A percentile compares a stretch with the other conserved stretches of the same genome.
Conservation (phyloP, 2,113 vertebrate genomes). For the Todiramphus chloris region DNA sequence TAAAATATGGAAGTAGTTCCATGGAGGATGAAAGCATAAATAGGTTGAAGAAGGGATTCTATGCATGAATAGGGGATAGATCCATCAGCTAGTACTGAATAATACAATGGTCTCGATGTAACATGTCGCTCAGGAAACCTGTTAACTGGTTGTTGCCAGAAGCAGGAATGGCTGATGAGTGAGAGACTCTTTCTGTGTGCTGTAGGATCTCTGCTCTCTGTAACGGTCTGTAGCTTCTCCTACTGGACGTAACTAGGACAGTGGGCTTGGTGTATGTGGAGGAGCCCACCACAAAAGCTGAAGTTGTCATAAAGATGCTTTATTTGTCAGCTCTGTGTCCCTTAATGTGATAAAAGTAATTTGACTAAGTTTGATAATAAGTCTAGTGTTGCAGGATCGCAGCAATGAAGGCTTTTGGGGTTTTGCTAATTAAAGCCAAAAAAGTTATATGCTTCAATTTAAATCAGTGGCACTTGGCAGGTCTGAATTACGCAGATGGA, state of each 20-base stretch:
- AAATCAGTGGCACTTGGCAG: constrained; percentile 53
- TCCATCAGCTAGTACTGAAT: neutral
- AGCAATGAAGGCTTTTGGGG: neutral
- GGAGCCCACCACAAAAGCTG: neutral
- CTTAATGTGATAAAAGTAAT: neutral
- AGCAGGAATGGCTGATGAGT: neutral
- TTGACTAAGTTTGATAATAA: neutral
- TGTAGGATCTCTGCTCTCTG: neutral
- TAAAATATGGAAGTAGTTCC: neutral
- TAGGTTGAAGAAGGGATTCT: neutral
- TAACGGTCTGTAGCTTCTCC: neutral
- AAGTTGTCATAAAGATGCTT: neutral
- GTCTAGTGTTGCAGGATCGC: neutral
- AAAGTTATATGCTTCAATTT: neutral
- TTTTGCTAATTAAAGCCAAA: constrained; percentile 38
- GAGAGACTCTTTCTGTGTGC: neutral
- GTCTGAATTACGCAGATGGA: constrained; percentile 36
- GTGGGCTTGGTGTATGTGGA: neutral
- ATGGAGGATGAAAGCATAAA: neutral
- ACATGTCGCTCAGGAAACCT: neutral
- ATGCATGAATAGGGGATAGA: neutral
- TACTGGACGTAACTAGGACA: neutral
- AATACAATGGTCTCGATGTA: neutral
- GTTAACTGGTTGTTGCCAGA: neutral
- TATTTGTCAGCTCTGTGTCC: neutral